Percentiles rank a stretch among this genome's conserved stretches.
These are phyloP conservation scores for Petaurus breviceps DNA, from an alignment of 2,113 vertebrate species.

Conservation along the genomic window DNA sequence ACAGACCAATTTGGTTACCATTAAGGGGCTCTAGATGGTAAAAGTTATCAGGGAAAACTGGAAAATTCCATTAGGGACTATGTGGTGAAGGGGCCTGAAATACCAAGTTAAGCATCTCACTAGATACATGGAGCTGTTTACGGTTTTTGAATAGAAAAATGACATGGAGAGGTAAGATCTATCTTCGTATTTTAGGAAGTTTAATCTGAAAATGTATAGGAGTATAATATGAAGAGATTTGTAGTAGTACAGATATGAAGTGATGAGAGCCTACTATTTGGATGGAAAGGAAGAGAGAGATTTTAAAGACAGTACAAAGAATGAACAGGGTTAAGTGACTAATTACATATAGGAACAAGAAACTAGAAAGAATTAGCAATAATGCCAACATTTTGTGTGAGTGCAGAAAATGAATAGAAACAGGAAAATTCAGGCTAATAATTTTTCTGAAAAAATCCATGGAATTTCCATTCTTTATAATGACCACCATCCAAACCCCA, in stretches of 20 bases:
- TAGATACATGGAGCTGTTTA: not conserved
- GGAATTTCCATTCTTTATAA: not conserved
- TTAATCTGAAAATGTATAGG: not conserved
- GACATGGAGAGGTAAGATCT: not conserved
- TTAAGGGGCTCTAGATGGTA: not conserved
- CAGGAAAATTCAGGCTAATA: constrained; percentile 31
- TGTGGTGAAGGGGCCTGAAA: not conserved
- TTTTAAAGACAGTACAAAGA: not conserved
- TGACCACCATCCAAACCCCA: not conserved
- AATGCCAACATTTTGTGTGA: not conserved
- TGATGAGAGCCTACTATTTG: constrained; percentile 5
- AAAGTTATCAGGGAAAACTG: not conserved
- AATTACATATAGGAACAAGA: not conserved
- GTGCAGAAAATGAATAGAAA: constrained; percentile 46
- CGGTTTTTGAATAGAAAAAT: not conserved
- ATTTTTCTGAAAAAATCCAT: constrained; percentile 25
- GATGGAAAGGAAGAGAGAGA: constrained; percentile 8
- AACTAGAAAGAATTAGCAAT: not conserved
- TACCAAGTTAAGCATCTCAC: not conserved
- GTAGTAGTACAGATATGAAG: not conserved
- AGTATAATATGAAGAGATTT: not conserved
- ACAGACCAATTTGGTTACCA: not conserved
- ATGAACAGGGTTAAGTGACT: not conserved
- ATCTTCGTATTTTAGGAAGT: not conserved
- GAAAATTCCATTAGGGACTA: not conserved